Conservation (phyloP, 2,888 invertebrate genomes). For the Dicranocentrus wangi region DNA sequence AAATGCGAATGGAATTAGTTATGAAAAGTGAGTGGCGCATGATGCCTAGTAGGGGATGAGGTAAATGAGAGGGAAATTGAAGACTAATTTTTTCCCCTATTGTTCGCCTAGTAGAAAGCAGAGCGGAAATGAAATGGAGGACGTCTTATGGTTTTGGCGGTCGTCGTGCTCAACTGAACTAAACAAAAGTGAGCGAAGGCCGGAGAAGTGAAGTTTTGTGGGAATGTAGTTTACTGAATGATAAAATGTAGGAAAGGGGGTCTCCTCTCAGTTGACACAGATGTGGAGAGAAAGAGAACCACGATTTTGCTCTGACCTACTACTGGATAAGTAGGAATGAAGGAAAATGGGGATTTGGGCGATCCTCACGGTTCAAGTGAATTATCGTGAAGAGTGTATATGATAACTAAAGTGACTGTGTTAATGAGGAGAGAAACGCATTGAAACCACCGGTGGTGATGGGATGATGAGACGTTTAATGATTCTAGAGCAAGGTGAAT, state of each 20-base stretch:
- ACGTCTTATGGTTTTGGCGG: conserved; percentile 12
- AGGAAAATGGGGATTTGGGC: neutral
- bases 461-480: too few species aligned
- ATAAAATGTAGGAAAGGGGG: conserved; percentile 20
- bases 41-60: too few species aligned
- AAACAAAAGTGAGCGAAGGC: conserved; percentile 13
- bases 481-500: too few species aligned
- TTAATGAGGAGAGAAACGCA: too few species aligned
- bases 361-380: neutral
- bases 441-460: too few species aligned
- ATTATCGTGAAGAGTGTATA: neutral
- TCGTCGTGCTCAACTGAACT: neutral
- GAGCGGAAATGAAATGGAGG: conserved; percentile 52
- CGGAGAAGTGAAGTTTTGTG: neutral
- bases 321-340: neutral
- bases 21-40: conserved; percentile 13
- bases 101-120: conserved; percentile 20
- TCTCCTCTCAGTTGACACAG: conserved; percentile 3
- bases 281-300: neutral
- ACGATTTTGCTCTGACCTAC: neutral
- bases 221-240: neutral
- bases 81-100: neutral
- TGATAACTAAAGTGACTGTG: too few species aligned
- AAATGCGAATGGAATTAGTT: too few species aligned
- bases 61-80: too few species aligned